Evolutionary conservation across 2,113 vertebrate genomes (phyloP), one percentile per base, ranked within the genome.

Genomic region (Stigmatopora argus): DNA sequence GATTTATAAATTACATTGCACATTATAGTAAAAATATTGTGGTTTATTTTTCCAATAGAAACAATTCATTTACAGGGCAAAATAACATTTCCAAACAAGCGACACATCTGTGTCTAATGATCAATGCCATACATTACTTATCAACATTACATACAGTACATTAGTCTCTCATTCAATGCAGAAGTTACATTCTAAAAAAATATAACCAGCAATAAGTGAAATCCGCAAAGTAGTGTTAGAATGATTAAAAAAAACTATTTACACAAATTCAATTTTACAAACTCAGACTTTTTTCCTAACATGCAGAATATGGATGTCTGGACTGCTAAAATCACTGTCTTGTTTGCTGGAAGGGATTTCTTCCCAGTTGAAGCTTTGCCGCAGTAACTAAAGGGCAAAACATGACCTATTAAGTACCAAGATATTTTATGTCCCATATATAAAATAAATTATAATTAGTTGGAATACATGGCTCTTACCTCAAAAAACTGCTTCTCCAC

Each of bases 401-500:
- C 3, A 9, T 49, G 21, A 70, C 14, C 63, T 10, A 34, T 12
- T 67, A 0, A 70, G 9, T 14, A 2, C 1, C 17, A 21, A 19
- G 59, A 45, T 62, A 60, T 1, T 26, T 58, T 18, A 3, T 26
- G 21, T 35, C 3, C n/a, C 4, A 26, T 69, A 19, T 12, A 45
- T 53, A 31, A 31, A 31, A 31, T 31, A 31, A 31, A 31, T 45
- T 56, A 15, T 35, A 62, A 57, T 41, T 31, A 38, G 17, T 44
- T 47, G 19, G 23, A 65, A 52, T 14, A 63, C 10, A 44, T 11
- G 35, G 38, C 44, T 70, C 90, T 90, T 51, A 98, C 97, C 90
- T 98, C 90, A 82, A 99, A 96, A 87, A 95, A 99, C 26, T 66
- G 89, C 31, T 79, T 92, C 81, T 99, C 96, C 52, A 99, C 93